phyloP scores from a whole-genome alignment of 1,140 invertebrate species.

The Heliconius congener region DNA sequence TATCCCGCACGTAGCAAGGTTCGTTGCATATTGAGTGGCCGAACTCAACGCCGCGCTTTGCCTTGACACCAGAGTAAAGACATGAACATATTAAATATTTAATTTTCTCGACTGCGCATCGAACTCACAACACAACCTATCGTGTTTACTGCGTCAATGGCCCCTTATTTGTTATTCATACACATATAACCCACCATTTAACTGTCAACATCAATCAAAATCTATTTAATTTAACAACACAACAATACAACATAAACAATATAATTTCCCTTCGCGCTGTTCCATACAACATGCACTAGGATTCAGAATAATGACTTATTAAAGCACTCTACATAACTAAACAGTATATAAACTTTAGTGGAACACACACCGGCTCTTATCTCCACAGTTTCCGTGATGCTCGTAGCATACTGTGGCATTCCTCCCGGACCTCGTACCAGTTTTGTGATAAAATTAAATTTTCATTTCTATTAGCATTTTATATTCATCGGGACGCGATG shows the following conservation, averaged over 20 bases:
- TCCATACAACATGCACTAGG: conserved; percentile 1
- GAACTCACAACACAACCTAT: too few relatives aligned
- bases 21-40: too few relatives aligned
- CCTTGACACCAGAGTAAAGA: too few relatives aligned
- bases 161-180: background rate
- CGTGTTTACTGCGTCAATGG: too few relatives aligned
- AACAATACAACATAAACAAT: background rate
- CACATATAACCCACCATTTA: background rate
- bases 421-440: conserved; percentile 24
- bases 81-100: too few relatives aligned
- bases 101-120: too few relatives aligned
- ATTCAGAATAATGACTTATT: conserved; percentile 1
- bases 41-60: too few relatives aligned
- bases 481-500: conserved; percentile 23
- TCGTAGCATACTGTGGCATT: conserved; percentile 14
- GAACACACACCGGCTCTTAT: conserved; percentile 24
- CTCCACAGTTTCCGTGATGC: conserved; percentile 32
- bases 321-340: conserved; percentile 3
- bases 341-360: conserved; percentile 21
- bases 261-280: background rate
- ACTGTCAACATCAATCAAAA: conserved; percentile 1
- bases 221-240: background rate
- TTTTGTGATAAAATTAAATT: conserved; percentile 31
- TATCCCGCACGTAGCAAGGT: too few relatives aligned
- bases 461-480: conserved; percentile 24